Evolutionary conservation across 2,888 invertebrate genomes (phyloP).

Genomic region (Hypsopygia costalis): DNA sequence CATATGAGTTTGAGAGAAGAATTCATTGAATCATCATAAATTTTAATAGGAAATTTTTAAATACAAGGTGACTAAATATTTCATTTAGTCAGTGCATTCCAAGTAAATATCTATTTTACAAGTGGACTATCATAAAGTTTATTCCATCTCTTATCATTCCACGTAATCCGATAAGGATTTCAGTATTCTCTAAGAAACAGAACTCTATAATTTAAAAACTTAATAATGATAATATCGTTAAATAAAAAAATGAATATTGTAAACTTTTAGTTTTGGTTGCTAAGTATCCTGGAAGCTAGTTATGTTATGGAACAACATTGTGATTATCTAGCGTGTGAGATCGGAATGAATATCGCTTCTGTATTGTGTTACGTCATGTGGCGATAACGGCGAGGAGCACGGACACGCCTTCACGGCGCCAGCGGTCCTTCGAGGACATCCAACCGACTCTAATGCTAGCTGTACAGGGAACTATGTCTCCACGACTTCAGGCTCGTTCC

Average conservation of each 20-base stretch:
- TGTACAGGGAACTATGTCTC: slow-evolving; percentile 50
- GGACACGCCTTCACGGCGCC: slow-evolving; percentile 75
- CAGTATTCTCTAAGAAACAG: slow-evolving; percentile 26
- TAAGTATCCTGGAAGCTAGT: too few species aligned
- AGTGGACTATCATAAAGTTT: slow-evolving; percentile 4
- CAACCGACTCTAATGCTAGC: slow-evolving; percentile 60
- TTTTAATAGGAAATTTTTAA: too few species aligned
- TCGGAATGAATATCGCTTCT: slow-evolving; percentile 26
- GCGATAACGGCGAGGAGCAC: slow-evolving; percentile 58
- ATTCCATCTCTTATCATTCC: slow-evolving; percentile 41
- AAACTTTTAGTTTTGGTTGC: too few species aligned
- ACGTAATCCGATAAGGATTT: slow-evolving; percentile 44
- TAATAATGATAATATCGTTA: background rate
- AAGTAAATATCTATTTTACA: slow-evolving; percentile 17
- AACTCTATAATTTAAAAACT: background rate
- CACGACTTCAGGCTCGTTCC: slow-evolving; percentile 52
- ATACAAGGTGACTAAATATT: too few species aligned
- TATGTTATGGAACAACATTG: slow-evolving; percentile 15
- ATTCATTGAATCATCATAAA: too few species aligned
- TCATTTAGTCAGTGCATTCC: background rate
- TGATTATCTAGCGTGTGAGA: slow-evolving; percentile 25
- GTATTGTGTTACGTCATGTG: slow-evolving; percentile 67
- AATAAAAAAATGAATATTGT: background rate
- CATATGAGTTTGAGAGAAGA: slow-evolving; percentile 20
- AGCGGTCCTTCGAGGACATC: slow-evolving; percentile 62